Conservation (phyloP, 2,113 vertebrate species). For the Ailuropoda melanoleuca region DNA sequence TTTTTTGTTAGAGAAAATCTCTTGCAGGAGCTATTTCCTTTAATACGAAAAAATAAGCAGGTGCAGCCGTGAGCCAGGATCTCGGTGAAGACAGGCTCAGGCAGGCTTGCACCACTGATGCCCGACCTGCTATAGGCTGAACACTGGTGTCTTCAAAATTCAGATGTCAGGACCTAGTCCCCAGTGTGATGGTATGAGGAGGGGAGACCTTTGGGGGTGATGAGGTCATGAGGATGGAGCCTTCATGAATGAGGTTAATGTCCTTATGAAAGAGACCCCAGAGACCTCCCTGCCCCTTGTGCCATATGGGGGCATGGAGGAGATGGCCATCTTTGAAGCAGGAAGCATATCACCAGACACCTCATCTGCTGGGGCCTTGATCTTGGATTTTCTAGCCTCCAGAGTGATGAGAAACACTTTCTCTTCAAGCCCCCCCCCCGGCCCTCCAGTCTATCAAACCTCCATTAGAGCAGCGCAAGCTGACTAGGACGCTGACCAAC, state of each 20-base stretch:
- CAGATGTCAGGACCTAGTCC: background rate
- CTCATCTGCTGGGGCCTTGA: background rate
- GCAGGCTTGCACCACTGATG: background rate
- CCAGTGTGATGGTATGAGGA: background rate
- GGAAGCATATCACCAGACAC: background rate
- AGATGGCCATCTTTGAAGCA: background rate
- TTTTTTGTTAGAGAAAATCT: background rate
- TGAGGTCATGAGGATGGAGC: background rate
- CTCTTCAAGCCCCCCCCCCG: too few relatives aligned
- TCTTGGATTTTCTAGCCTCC: background rate
- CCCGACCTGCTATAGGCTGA: background rate
- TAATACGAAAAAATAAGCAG: background rate
- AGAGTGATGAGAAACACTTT: background rate
- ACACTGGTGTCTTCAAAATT: background rate
- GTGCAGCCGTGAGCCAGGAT: background rate
- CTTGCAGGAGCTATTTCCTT: background rate
- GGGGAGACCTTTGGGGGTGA: too few relatives aligned
- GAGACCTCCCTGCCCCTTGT: too few relatives aligned
- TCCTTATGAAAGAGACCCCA: background rate
- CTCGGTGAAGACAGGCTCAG: background rate
- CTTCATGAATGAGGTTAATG: background rate
- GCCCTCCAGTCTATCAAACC: background rate
- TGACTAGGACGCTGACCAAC: background rate
- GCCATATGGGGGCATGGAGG: background rate
- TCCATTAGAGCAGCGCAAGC: background rate